Base-by-base conservation (phyloP, 2,113 vertebrate genomes). In the Phrynocephalus versicolor region DNA sequence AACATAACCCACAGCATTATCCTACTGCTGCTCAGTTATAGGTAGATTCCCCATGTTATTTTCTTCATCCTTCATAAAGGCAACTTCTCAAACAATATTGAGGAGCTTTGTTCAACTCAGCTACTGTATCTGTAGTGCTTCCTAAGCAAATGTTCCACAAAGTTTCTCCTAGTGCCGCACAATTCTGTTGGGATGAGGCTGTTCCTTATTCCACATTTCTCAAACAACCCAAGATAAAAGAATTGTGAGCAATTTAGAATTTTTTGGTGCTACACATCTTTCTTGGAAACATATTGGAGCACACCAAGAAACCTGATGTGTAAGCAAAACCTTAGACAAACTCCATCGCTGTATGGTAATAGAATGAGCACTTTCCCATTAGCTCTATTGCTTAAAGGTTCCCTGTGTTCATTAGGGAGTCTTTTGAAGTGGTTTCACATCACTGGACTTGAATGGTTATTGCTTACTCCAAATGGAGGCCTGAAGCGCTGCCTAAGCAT, bases 401-500 rank as follows among this genome's bases (percentile, higher is more conserved):
- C 72, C 72, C 37, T 75, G 9, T 83, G 37, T 19, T 87, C 0
- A 0, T 78, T 85, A 78, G 71, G 71, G 82, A 77, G 64, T 77
- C 74, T 85, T 85, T 39, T 85, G 83, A 78, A 69, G 51, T 57
- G 37, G 74, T 55, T 60, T 84, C 69, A 70, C 1, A 9, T 72
- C 79, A 89, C 86, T 86, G 39, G 83, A 21, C 41, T 64, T 74
- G 9, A 6, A 13, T 30, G 19, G 2, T 0, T 45, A 1, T 2
- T 23, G 35, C 23, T 25, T 37, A 81, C 3, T 80, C 72, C 83
- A 60, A 89, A 25, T 3, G 85, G 88, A 81, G 73, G 58, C 65
- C 89, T 88, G 88, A 79, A 85, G 80, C 88, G 79, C 57, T 86
- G 79, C 82, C 72, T 75, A 75, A 89, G 84, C 12, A 14, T 21